Evolutionary conservation across 2,797 vertebrate genomes (phyloP), one percentile per base, ranked within the genome.

Genomic region (Sebastes iracundus): DNA sequence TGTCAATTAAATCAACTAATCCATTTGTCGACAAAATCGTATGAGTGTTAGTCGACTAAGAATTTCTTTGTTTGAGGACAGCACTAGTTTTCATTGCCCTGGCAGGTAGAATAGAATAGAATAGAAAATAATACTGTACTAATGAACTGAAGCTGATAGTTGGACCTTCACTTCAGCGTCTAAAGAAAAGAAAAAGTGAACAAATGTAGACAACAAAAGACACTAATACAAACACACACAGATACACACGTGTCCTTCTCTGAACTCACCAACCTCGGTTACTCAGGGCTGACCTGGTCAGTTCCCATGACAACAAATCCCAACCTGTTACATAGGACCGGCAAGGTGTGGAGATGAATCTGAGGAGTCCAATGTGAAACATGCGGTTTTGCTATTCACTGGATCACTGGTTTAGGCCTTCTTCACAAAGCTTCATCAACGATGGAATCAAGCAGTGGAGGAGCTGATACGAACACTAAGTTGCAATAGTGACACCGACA

Each of bases 221-320:
- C 65, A 59, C 22, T 7, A 23, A n/a, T 5, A 52, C 71, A 46
- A 46, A 55, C 32, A 42, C 35, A 30, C 20, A 68, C 28, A 46
- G 42, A 46, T 46, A 79, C 55, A 60, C 38, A 55, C 28, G 61
- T 81, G 58, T 79, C 68, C 75, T 63, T 84, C 10, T 66, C 65
- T 77, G 59, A 87, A 84, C 83, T n/a, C 32, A 27, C 72, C 69
- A 74, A 72, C 83, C 75, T 83, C 62, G 12, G 79, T 84, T 76
- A 88, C 71, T 82, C 58, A 38, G 77, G 82, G 84, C 77, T 80
- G 60, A 65, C 83, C 85, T 80, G 49, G 69, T 76, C 82, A 33
- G 94, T 95, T 94, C 81, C 93, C 91, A 95, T 94, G 94, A 91
- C 94, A 93, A 94, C 92, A 92, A 89, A 94, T 90, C 83, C 76